These are phyloP conservation scores for Chrysopilus asiliformis DNA, from an alignment of 2,888 invertebrate genomes.

Conservation along the genomic window DNA sequence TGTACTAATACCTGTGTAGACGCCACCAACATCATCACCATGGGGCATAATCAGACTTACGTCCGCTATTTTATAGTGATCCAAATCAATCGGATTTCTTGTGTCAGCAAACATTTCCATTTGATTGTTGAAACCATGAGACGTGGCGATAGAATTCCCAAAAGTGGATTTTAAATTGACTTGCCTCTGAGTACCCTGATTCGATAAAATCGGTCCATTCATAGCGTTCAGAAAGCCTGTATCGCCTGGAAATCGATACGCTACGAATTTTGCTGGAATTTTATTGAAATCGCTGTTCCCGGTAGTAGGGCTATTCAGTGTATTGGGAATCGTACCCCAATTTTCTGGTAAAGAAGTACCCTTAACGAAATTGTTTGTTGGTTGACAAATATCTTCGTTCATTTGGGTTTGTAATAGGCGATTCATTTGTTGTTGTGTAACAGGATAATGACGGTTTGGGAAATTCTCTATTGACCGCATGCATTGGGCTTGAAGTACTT, in stretches of 20 bases:
- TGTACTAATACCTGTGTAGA: too few species aligned
- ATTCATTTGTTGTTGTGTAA: slow-evolving; percentile 1
- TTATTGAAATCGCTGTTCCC: too few species aligned
- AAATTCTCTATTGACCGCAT: too few species aligned
- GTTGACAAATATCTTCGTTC: too few species aligned
- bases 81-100: slow-evolving; percentile 12
- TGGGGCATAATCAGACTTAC: background rate
- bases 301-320: too few species aligned
- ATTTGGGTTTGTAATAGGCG: too few species aligned
- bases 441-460: too few species aligned
- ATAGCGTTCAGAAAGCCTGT: slow-evolving; percentile 4
- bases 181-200: slow-evolving; percentile 6
- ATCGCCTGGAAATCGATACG: slow-evolving; percentile 10
- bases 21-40: slow-evolving; percentile 5
- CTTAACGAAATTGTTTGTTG: too few species aligned
- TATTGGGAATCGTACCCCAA: too few species aligned
- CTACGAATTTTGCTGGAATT: slow-evolving; percentile 5
- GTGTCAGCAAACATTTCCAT: slow-evolving; percentile 10
- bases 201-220: slow-evolving; percentile 10
- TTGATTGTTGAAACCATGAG: slow-evolving; percentile 8
- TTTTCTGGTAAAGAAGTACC: too few species aligned
- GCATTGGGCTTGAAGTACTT: slow-evolving; percentile 31
- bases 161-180: slow-evolving; percentile 12
- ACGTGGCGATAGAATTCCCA: slow-evolving; percentile 7
- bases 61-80: slow-evolving; percentile 6